Conservation (phyloP, 2,113 vertebrate genomes). For the Talpa occidentalis region DNA sequence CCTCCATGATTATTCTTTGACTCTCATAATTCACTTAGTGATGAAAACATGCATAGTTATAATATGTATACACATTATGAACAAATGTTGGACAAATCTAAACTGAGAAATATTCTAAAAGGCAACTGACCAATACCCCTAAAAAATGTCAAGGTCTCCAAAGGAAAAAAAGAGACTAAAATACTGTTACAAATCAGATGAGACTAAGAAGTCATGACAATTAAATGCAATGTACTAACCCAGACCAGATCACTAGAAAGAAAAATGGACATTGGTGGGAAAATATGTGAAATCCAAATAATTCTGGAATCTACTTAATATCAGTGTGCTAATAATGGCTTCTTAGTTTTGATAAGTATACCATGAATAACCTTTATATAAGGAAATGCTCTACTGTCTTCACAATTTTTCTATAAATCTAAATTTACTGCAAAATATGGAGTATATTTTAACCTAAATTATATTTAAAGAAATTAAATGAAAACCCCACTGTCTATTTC, state of each 20-base stretch:
- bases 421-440: conserved; percentile 29
- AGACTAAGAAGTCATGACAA: not conserved
- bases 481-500: not conserved
- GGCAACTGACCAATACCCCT: not conserved
- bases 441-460: not conserved
- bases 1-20: not conserved
- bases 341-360: not conserved
- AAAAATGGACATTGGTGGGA: not conserved
- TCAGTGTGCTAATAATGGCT: not conserved
- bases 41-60: not conserved
- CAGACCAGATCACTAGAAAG: not conserved
- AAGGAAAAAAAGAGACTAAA: not conserved
- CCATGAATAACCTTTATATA: not conserved
- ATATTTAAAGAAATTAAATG: conserved; percentile 27
- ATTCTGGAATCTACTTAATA: not conserved
- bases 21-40: not conserved
- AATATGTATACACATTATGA: not conserved
- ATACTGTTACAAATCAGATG: not conserved
- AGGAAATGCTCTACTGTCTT: not conserved
- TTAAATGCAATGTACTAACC: not conserved
- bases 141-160: not conserved
- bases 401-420: not conserved
- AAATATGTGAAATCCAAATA: not conserved
- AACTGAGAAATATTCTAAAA: not conserved
- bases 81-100: not conserved